Percentiles rank a stretch among this genome's conserved stretches.
Evolutionary conservation across 1,140 invertebrate genomes (phyloP).

Genomic region (Mactra quadrangularis): DNA sequence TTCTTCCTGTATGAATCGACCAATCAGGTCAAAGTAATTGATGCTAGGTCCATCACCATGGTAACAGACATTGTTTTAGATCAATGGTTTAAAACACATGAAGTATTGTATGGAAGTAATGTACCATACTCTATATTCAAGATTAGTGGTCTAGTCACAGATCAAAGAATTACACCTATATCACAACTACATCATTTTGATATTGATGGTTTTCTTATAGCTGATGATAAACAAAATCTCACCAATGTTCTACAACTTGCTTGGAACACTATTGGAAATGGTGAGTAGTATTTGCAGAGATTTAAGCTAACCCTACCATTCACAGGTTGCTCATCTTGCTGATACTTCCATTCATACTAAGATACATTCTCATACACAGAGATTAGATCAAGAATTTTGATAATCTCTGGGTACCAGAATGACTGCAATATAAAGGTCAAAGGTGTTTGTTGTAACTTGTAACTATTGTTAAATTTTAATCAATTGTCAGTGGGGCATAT

Average conservation of each 20-base stretch:
- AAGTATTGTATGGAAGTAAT: conserved; percentile 24
- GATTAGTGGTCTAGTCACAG: not conserved
- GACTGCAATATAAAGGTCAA: too few relatives aligned
- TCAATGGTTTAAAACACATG: conserved; percentile 1
- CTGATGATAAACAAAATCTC: conserved; percentile 14
- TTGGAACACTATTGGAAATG: conserved; percentile 4
- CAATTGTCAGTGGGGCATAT: too few relatives aligned
- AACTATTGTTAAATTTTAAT: too few relatives aligned
- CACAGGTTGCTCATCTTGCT: too few relatives aligned
- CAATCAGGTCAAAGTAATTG: conserved; percentile 11
- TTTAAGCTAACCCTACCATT: too few relatives aligned
- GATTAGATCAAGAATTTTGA: too few relatives aligned
- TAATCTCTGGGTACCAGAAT: too few relatives aligned
- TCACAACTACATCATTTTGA: conserved; percentile 11
- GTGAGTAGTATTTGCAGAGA: not conserved
- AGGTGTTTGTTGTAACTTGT: too few relatives aligned
- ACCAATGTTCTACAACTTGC: not conserved
- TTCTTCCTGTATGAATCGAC: conserved; percentile 15
- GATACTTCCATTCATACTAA: too few relatives aligned
- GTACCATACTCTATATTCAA: conserved; percentile 2
- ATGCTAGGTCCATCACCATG: conserved; percentile 9
- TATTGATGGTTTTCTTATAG: conserved; percentile 29
- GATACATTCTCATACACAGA: too few relatives aligned
- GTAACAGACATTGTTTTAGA: not conserved
- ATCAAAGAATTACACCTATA: conserved; percentile 12